A percentile compares a stretch with the other conserved stretches of the same genome.
These are phyloP conservation scores for Megastigmus dorsalis DNA, from an alignment of 2,888 invertebrate species.

Conservation along the genomic window DNA sequence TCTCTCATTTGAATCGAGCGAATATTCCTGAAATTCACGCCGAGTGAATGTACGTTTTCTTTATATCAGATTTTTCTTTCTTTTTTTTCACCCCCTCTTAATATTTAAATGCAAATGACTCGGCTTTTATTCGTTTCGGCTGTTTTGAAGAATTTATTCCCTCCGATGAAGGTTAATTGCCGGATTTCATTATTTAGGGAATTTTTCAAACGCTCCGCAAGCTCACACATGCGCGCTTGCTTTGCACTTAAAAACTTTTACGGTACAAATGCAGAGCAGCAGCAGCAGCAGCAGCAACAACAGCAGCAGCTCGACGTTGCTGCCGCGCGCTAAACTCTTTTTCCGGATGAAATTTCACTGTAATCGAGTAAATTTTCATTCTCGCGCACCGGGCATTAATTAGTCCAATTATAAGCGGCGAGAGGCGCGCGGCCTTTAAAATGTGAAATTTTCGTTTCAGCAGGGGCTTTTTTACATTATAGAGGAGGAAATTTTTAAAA, in stretches of 20 bases:
- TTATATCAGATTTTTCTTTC: no score
- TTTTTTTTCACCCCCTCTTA: no score
- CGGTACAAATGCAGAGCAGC: no score
- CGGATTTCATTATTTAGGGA: background rate
- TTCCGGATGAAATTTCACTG: constrained; percentile 25
- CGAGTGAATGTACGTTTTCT: no score
- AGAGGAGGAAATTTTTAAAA: constrained; percentile 30
- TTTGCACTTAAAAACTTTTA: constrained; percentile 5
- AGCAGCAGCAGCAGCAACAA: no score
- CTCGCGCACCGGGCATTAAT: constrained; percentile 23
- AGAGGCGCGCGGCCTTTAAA: constrained; percentile 30
- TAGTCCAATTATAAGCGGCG: constrained; percentile 46
- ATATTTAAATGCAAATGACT: no score
- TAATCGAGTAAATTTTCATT: constrained; percentile 39
- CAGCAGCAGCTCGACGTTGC: no score
- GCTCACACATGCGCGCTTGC: background rate
- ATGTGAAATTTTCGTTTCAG: constrained; percentile 33
- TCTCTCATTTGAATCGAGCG: no score
- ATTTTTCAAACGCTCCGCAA: background rate
- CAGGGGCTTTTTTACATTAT: constrained; percentile 1
- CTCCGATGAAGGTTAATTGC: background rate
- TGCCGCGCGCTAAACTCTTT: constrained; percentile 8
- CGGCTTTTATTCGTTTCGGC: no score
- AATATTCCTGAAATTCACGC: no score
- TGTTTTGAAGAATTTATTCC: no score